phyloP scores from a whole-genome alignment of 2,888 invertebrate species.

The Podotricha telesiphe region DNA sequence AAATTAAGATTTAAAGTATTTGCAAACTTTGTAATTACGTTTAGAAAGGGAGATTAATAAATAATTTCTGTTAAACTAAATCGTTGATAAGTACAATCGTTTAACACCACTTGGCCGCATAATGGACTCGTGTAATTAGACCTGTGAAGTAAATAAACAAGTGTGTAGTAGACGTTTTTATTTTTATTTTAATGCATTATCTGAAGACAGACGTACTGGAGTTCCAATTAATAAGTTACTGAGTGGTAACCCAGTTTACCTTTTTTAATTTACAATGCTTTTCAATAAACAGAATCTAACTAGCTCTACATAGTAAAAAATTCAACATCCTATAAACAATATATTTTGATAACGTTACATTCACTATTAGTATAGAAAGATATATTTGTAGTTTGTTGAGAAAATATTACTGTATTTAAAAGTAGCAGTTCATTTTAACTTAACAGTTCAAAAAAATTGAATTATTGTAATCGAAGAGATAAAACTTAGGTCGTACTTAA shows the following conservation, averaged over 20 bases:
- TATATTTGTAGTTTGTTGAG: background rate
- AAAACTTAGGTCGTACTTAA: background rate
- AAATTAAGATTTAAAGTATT: constrained; percentile 28
- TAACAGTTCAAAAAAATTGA: background rate
- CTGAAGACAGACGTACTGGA: background rate
- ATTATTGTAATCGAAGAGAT: too few relatives aligned
- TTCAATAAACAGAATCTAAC: too few relatives aligned
- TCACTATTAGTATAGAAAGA: background rate
- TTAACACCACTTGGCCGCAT: background rate
- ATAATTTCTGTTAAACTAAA: background rate
- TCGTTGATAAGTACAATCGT: constrained; percentile 8
- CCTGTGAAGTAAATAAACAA: background rate
- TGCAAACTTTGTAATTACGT: constrained; percentile 20
- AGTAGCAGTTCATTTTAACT: background rate
- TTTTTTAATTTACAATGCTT: too few relatives aligned
- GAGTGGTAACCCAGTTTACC: too few relatives aligned
- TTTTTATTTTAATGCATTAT: background rate
- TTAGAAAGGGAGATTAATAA: constrained; percentile 9
- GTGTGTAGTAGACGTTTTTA: background rate
- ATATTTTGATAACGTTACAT: too few relatives aligned
- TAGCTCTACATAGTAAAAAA: too few relatives aligned
- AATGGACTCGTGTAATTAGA: background rate
- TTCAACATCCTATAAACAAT: too few relatives aligned
- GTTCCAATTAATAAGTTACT: too few relatives aligned
- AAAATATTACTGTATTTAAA: background rate